Evolutionary conservation across 2,888 invertebrate species (phyloP).

Genomic region (Cyrtodaria siliqua): DNA sequence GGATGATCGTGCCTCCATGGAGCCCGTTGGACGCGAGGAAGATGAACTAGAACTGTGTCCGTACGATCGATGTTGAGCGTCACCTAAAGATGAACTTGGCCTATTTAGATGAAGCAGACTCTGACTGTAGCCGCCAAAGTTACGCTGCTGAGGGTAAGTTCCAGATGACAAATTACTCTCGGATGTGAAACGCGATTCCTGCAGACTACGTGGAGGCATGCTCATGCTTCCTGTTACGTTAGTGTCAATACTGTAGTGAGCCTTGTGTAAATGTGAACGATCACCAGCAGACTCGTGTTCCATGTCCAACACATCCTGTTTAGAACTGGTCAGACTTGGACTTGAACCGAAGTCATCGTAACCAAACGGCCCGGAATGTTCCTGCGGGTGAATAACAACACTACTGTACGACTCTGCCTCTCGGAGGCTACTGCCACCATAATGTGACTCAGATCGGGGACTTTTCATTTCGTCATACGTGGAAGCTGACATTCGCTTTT

Average conservation of each 20-base stretch:
- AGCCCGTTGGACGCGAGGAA: slow-evolving; percentile 69
- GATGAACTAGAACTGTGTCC: slow-evolving; percentile 65
- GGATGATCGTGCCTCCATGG: slow-evolving; percentile 72
- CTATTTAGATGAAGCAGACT: slow-evolving; percentile 64
- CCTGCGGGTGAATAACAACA: slow-evolving; percentile 78
- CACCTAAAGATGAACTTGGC: slow-evolving; percentile 49
- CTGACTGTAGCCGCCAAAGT: slow-evolving; percentile 48
- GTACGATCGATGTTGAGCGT: slow-evolving; percentile 42
- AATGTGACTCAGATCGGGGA: slow-evolving; percentile 65
- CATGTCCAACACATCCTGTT: slow-evolving; percentile 55
- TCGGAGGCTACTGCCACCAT: slow-evolving; percentile 66
- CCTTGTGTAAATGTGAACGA: slow-evolving; percentile 27
- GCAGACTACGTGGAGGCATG: slow-evolving; percentile 56
- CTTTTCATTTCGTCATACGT: slow-evolving; percentile 70
- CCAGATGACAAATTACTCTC: slow-evolving; percentile 60
- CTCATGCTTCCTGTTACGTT: slow-evolving; percentile 54
- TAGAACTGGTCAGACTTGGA: slow-evolving; percentile 67
- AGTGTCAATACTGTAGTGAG: slow-evolving; percentile 75
- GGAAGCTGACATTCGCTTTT: slow-evolving; percentile 71
- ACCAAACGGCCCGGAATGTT: slow-evolving; percentile 73
- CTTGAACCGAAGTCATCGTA: slow-evolving; percentile 75
- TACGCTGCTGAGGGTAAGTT: slow-evolving; percentile 21
- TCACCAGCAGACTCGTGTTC: slow-evolving; percentile 40
- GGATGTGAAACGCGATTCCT: slow-evolving; percentile 61
- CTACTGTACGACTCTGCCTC: slow-evolving; percentile 80